Percentiles rank a stretch among this genome's conserved stretches.
These are phyloP conservation scores for Epinotia nisella DNA, from an alignment of 2,888 invertebrate species.

Conservation along the genomic window DNA sequence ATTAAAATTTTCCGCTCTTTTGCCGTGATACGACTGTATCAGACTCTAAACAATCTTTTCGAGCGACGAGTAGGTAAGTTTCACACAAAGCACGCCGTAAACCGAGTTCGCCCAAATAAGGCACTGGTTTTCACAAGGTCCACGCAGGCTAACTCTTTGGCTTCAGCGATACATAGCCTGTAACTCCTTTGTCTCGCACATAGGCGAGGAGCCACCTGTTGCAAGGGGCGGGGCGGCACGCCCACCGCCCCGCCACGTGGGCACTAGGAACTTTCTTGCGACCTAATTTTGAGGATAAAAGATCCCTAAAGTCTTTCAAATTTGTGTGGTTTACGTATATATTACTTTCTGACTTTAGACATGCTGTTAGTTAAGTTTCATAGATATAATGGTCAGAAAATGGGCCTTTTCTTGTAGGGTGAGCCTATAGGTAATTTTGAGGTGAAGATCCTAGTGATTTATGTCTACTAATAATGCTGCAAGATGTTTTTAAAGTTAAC, in stretches of 20 bases:
- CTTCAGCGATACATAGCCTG: neutral
- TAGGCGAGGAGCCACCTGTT: constrained; percentile 69
- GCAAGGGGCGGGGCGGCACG: constrained; percentile 75
- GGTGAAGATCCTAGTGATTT: neutral
- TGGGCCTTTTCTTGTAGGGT: neutral
- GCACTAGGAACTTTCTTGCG: constrained; percentile 32
- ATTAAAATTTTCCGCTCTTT: no score
- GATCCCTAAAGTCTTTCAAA: neutral
- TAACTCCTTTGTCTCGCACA: constrained; percentile 34
- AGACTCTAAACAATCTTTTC: no score
- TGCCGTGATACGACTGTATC: no score
- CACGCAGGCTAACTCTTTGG: constrained; percentile 16
- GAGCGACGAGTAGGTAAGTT: no score
- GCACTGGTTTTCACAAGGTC: constrained; percentile 3
- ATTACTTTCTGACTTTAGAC: no score
- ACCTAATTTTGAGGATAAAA: constrained; percentile 14
- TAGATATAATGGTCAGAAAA: no score
- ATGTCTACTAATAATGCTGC: neutral
- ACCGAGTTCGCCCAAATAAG: no score
- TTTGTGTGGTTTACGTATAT: neutral
- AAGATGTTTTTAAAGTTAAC: neutral
- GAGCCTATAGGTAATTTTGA: neutral
- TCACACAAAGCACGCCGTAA: no score
- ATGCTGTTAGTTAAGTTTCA: neutral
- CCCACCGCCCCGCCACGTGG: constrained; percentile 77